A percentile compares a stretch with the other conserved stretches of the same genome.
phyloP scores from a whole-genome alignment of 2,797 vertebrate genomes.

The Peromyscus attwateri region DNA sequence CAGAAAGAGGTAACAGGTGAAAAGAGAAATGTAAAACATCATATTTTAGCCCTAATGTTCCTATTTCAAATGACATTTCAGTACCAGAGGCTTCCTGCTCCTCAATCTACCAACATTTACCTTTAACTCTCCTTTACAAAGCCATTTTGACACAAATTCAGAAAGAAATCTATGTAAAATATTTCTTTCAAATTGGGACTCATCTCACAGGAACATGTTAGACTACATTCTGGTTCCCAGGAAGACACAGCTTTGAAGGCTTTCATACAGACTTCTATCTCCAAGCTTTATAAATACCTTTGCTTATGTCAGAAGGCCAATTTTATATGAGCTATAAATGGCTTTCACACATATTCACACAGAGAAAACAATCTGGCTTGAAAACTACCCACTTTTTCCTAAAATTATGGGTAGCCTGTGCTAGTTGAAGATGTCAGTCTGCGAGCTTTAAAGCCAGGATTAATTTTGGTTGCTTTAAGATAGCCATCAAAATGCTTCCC shows the following conservation, averaged over 20 bases:
- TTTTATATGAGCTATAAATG: constrained; percentile 72
- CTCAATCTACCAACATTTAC: neutral
- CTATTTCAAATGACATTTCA: constrained; percentile 46
- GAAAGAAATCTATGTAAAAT: constrained; percentile 66
- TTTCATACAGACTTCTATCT: constrained; percentile 39
- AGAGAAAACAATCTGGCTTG: constrained; percentile 74
- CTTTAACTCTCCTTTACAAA: constrained; percentile 57
- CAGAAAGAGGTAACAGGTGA: constrained; percentile 44
- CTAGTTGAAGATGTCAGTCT: constrained; percentile 55
- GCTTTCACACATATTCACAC: constrained; percentile 68
- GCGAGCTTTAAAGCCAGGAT: constrained; percentile 65
- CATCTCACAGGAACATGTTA: constrained; percentile 54
- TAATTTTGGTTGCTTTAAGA: constrained; percentile 64
- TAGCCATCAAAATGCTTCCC: neutral
- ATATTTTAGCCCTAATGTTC: constrained; percentile 26
- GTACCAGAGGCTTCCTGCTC: neutral
- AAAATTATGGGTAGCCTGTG: constrained; percentile 56
- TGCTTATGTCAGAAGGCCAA: constrained; percentile 66
- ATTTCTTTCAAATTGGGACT: constrained; percentile 60
- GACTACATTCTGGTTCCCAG: constrained; percentile 40
- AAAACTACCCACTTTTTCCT: constrained; percentile 61
- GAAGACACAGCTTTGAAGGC: constrained; percentile 54
- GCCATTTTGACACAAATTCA: constrained; percentile 59
- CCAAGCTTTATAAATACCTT: constrained; percentile 53
- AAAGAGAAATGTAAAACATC: constrained; percentile 47